phyloP scores from a whole-genome alignment of 2,888 invertebrate genomes.

The Barypeithes pellucidus region DNA sequence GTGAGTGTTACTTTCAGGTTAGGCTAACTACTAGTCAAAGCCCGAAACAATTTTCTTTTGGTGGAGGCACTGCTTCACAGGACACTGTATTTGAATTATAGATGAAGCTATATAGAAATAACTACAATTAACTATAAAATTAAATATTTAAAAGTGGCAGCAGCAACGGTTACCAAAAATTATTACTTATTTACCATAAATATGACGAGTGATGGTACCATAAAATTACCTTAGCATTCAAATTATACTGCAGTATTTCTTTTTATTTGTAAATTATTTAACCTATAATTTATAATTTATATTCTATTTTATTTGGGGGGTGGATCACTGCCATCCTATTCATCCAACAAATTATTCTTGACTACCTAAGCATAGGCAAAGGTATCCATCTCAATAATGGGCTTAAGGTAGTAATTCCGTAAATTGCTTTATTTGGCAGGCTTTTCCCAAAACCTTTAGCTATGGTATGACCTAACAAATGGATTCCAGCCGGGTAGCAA shows the following conservation, averaged over 20 bases:
- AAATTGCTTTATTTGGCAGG: slow-evolving; percentile 2
- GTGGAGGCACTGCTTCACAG: too few relatives aligned
- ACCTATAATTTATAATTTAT: slow-evolving; percentile 26
- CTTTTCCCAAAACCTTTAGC: slow-evolving; percentile 9
- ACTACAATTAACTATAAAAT: too few relatives aligned
- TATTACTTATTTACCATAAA: slow-evolving; percentile 3
- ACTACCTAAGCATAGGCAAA: slow-evolving; percentile 10
- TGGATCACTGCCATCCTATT: slow-evolving; percentile 3
- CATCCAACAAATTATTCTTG: slow-evolving; percentile 17
- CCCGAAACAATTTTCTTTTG: too few relatives aligned
- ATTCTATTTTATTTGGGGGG: slow-evolving; percentile 32
- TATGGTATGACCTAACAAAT: slow-evolving; percentile 7
- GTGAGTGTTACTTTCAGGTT: too few relatives aligned
- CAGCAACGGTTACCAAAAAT: too few relatives aligned
- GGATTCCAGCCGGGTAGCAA: neutral
- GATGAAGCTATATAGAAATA: too few relatives aligned
- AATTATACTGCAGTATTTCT: neutral
- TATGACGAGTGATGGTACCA: slow-evolving; percentile 13
- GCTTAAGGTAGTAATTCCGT: slow-evolving; percentile 13
- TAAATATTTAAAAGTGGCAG: too few relatives aligned
- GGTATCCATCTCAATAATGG: slow-evolving; percentile 12
- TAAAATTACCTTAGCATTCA: neutral
- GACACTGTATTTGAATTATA: too few relatives aligned
- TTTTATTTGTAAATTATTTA: neutral
- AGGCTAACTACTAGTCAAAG: too few relatives aligned